Evolutionary conservation across 2,797 vertebrate species (phyloP).

Genomic region (Ispidina picta): DNA sequence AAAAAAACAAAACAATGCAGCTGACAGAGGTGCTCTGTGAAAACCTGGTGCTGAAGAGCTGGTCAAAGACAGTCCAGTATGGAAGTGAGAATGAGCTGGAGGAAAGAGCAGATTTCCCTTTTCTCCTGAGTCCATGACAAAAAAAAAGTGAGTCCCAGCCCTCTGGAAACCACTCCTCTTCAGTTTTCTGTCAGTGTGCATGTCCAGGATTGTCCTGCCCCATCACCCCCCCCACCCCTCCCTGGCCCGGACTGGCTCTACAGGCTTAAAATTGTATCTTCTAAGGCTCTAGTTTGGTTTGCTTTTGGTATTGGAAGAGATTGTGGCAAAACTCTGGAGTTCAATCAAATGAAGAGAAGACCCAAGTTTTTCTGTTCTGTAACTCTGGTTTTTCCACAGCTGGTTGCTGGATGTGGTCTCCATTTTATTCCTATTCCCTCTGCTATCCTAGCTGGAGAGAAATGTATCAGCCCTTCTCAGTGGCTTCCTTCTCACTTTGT

Average conservation of each 20-base stretch:
- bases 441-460: not conserved
- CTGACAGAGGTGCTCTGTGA: too few relatives aligned
- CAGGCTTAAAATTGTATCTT: not conserved
- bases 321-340: not conserved
- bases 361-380: not conserved
- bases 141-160: too few relatives aligned
- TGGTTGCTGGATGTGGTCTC: not conserved
- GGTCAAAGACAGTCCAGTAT: too few relatives aligned
- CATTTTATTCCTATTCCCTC: not conserved
- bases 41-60: too few relatives aligned
- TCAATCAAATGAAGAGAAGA: not conserved
- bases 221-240: too few relatives aligned
- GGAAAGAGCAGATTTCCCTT: too few relatives aligned
- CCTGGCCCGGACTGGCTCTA: not conserved
- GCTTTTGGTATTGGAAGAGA: slow-evolving; percentile 26
- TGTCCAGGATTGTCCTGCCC: too few relatives aligned
- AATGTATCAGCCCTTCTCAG: not conserved
- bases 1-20: too few relatives aligned
- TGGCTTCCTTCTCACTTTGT: not conserved
- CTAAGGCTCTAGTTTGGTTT: slow-evolving; percentile 7
- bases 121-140: too few relatives aligned
- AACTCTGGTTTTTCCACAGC: not conserved
- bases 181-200: too few relatives aligned
- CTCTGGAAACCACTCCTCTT: too few relatives aligned
- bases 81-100: too few relatives aligned